Percentiles rank a stretch among this genome's conserved stretches.
These are phyloP conservation scores for Dipodomys ordii DNA, from an alignment of 2,113 vertebrate species.

Conservation along the genomic window DNA sequence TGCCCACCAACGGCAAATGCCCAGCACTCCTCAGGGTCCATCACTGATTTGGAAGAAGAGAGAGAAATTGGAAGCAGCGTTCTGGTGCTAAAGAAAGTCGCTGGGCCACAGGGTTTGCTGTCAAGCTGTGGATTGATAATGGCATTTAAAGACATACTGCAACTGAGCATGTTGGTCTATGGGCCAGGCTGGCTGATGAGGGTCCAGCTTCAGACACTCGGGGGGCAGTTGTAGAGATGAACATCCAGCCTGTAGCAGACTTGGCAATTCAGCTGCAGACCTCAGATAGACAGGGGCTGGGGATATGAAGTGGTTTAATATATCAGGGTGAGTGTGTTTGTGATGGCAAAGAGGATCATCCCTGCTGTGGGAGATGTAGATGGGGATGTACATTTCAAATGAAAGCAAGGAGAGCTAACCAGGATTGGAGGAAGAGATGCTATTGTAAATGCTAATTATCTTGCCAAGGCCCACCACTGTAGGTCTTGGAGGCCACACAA, in stretches of 20 bases:
- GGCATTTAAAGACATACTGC: background rate
- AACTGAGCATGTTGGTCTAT: background rate
- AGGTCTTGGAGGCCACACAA: background rate
- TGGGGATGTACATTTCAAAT: too few relatives aligned
- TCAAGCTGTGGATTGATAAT: background rate
- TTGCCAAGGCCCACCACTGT: background rate
- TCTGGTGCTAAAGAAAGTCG: background rate
- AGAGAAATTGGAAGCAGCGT: rapidly evolving
- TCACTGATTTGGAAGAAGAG: background rate
- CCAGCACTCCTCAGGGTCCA: too few relatives aligned
- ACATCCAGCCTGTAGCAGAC: background rate
- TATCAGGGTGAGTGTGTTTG: background rate
- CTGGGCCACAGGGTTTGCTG: too few relatives aligned
- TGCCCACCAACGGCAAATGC: too few relatives aligned
- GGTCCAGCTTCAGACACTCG: background rate
- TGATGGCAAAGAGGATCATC: background rate
- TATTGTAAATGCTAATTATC: background rate
- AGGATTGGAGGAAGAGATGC: background rate
- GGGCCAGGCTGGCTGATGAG: background rate
- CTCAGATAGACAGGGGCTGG: background rate
- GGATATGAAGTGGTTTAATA: too few relatives aligned
- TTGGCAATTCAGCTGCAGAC: background rate
- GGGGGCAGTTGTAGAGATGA: rapidly evolving
- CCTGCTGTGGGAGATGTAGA: background rate
- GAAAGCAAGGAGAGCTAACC: background rate